phyloP scores from a whole-genome alignment of 2,113 vertebrate genomes.

The Macquaria ambigua region DNA sequence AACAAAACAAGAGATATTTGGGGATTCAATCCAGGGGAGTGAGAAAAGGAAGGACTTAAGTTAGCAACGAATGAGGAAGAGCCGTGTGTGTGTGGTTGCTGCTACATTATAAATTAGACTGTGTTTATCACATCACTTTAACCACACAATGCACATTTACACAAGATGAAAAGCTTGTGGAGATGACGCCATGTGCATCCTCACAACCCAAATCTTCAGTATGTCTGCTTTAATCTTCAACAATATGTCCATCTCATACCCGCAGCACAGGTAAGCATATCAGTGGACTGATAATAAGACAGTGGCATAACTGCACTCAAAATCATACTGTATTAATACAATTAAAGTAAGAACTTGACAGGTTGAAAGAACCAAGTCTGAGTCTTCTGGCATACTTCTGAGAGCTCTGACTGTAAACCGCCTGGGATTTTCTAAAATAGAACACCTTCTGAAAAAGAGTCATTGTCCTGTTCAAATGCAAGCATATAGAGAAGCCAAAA shows the following conservation, averaged over 20 bases:
- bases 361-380: slow-evolving; percentile 60
- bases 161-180: slow-evolving; percentile 26
- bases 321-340: slow-evolving; percentile 31
- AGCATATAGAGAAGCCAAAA: slow-evolving; percentile 63
- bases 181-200: slow-evolving; percentile 36
- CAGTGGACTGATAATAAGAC: slow-evolving; percentile 33
- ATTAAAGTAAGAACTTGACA: slow-evolving; percentile 65
- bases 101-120: slow-evolving; percentile 7
- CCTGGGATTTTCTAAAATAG: slow-evolving; percentile 77
- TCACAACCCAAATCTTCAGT: slow-evolving; percentile 34
- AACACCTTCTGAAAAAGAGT: slow-evolving; percentile 74
- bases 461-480: slow-evolving; percentile 71
- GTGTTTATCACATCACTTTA: slow-evolving; percentile 28
- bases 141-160: slow-evolving; percentile 21
- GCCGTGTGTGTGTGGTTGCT: slow-evolving; percentile 16
- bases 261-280: slow-evolving; percentile 38
- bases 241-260: slow-evolving; percentile 36
- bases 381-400: slow-evolving; percentile 64
- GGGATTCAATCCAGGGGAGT: not conserved
- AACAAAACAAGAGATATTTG: not conserved
- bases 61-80: not conserved
- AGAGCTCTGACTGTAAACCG: slow-evolving; percentile 69
- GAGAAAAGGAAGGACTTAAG: slow-evolving; percentile 11
- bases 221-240: slow-evolving; percentile 54
- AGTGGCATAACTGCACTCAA: slow-evolving; percentile 6